Conservation (phyloP, 2,113 vertebrate species). For the Tragelaphus strepsiceros region DNA sequence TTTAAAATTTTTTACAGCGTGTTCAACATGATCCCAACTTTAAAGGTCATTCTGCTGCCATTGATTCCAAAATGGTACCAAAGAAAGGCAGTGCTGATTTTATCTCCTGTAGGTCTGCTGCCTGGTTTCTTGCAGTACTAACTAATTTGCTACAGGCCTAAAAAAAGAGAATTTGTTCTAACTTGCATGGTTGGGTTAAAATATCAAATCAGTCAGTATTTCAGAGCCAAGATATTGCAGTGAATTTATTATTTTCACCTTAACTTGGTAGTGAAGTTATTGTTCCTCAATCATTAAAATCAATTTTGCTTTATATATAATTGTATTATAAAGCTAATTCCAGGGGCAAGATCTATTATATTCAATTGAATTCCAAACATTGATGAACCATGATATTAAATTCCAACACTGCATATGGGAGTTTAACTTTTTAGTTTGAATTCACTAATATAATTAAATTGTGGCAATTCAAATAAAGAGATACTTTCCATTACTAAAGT, state of each 20-base stretch:
- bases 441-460: conserved; percentile 50
- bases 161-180: background rate
- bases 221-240: conserved; percentile 4
- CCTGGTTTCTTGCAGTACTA: background rate
- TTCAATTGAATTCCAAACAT: conserved; percentile 60
- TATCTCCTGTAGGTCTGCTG: background rate
- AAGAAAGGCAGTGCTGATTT: background rate
- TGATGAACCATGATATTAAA: conserved; percentile 54
- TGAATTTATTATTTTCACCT: conserved; percentile 9
- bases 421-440: conserved; percentile 62
- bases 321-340: conserved; percentile 2
- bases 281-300: conserved; percentile 31
- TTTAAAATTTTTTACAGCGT: background rate
- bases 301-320: conserved; percentile 44
- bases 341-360: conserved; percentile 24
- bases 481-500: conserved; percentile 43
- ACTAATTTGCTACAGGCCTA: background rate
- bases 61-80: background rate
- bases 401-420: conserved; percentile 45
- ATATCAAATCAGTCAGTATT: conserved; percentile 37
- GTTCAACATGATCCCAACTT: background rate
- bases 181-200: background rate
- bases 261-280: background rate
- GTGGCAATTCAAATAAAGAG: conserved; percentile 54
- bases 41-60: background rate